Conservation (phyloP, 2,797 vertebrate genomes). For the Neosilurus hyrtlii region DNA sequence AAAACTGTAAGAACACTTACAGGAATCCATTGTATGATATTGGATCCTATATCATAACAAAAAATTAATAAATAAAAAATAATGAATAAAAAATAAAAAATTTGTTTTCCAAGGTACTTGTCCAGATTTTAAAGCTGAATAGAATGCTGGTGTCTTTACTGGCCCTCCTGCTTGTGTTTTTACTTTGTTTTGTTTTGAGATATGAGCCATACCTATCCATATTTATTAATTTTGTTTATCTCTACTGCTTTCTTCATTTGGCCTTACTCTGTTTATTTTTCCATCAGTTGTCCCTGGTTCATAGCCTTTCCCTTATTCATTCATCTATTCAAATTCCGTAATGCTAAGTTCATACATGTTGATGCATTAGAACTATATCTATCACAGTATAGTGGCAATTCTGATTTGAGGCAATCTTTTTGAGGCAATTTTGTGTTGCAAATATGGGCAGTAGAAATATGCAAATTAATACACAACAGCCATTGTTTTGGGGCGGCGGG, state of each 20-base stretch:
- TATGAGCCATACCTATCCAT: background rate
- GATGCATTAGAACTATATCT: no score
- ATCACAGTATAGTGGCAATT: no score
- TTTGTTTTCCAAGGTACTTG: no score
- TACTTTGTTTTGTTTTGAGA: background rate
- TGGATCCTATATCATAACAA: background rate
- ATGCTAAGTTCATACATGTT: background rate
- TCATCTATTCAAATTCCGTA: background rate
- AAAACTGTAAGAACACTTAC: background rate
- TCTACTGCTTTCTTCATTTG: background rate
- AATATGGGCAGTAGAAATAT: no score
- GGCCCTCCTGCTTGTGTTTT: background rate
- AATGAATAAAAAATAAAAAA: no score
- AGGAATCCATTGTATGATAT: background rate
- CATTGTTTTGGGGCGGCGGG: no score
- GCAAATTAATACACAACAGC: no score
- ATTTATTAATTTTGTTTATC: background rate
- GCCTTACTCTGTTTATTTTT: background rate
- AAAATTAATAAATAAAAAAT: background rate
- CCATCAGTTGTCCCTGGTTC: background rate
- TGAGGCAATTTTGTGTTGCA: no score
- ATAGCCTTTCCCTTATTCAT: background rate
- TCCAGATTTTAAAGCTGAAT: background rate
- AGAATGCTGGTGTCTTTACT: background rate
- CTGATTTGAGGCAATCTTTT: no score